These are phyloP conservation scores for Fistularia tabacaria DNA, from an alignment of 2,797 vertebrate genomes.

Conservation along the genomic window DNA sequence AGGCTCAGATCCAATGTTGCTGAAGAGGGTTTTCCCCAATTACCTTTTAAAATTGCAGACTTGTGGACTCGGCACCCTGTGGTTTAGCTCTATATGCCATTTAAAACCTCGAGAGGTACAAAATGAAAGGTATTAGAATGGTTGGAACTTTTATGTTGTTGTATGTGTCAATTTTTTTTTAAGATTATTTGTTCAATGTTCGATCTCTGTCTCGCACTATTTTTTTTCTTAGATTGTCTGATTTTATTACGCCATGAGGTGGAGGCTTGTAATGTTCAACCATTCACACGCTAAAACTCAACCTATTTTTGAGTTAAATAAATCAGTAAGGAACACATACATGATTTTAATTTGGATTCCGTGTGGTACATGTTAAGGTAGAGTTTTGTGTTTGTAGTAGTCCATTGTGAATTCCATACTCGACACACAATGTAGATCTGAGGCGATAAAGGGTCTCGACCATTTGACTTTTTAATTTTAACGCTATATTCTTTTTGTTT, in stretches of 20 bases:
- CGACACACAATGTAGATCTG: too few species aligned
- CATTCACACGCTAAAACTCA: too few species aligned
- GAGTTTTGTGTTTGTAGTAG: too few species aligned
- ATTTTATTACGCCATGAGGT: constrained; percentile 1
- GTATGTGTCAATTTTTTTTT: neutral
- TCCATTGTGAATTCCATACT: too few species aligned
- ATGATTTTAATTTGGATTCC: too few species aligned
- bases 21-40: constrained; percentile 21
- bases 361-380: too few species aligned
- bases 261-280: neutral
- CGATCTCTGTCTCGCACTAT: neutral
- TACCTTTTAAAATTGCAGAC: constrained; percentile 39
- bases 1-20: constrained; percentile 26
- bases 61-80: constrained; percentile 30
- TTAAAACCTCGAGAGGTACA: constrained; percentile 27
- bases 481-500: too few species aligned
- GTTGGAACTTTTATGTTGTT: constrained; percentile 16
- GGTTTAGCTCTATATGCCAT: constrained; percentile 33
- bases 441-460: too few species aligned
- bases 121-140: constrained; percentile 28
- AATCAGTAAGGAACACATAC: too few species aligned
- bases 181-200: constrained; percentile 1
- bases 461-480: too few species aligned
- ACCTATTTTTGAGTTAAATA: too few species aligned
- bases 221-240: constrained; percentile 2